phyloP scores from a whole-genome alignment of 2,113 vertebrate genomes.

The Suricata suricatta region DNA sequence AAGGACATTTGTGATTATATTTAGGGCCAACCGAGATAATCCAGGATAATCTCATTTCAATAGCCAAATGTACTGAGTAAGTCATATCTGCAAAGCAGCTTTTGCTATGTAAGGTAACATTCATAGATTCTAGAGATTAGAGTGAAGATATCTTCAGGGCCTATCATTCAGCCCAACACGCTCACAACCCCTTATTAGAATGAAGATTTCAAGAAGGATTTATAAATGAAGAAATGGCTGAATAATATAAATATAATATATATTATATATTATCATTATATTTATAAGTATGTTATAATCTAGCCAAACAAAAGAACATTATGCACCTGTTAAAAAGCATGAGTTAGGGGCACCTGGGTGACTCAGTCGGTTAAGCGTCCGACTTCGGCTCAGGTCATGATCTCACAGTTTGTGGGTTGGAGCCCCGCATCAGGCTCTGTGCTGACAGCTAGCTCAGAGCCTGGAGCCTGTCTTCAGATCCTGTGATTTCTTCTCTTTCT shows the following conservation, averaged over 20 bases:
- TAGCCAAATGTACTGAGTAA: not conserved
- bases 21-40: not conserved
- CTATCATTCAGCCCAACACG: not conserved
- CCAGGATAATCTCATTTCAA: not conserved
- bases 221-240: not conserved
- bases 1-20: not conserved
- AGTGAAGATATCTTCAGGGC: not conserved
- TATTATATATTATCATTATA: no score
- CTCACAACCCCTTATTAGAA: not conserved
- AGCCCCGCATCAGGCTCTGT: no score
- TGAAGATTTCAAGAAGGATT: not conserved
- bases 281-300: not conserved
- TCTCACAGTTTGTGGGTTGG: no score
- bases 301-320: not conserved
- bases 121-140: conserved; percentile 5
- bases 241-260: no score
- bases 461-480: no score
- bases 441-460: no score
- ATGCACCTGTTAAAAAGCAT: not conserved
- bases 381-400: no score
- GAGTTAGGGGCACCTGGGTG: no score
- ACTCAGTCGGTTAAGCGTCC: no score
- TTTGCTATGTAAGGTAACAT: not conserved
- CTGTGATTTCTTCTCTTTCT: no score
- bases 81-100: not conserved